These are phyloP conservation scores for Macropus fuliginosus DNA, from an alignment of 2,797 vertebrate genomes.

Conservation along the genomic window DNA sequence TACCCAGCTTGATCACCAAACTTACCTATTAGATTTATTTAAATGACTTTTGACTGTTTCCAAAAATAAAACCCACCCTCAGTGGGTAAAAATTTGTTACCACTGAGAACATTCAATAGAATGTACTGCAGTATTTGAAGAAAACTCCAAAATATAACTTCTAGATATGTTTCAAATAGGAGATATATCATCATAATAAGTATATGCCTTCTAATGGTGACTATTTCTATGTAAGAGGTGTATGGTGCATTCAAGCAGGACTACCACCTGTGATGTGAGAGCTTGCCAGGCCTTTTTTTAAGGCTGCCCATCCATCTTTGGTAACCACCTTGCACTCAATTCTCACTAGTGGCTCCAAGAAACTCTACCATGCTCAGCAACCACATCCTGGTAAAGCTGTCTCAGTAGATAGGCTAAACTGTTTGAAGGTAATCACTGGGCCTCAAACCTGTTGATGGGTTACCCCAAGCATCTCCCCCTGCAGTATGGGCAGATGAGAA, in stretches of 20 bases:
- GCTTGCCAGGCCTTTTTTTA: background rate
- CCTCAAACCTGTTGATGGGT: background rate
- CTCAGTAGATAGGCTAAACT: background rate
- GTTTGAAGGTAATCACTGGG: background rate
- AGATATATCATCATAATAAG: background rate
- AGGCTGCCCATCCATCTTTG: background rate
- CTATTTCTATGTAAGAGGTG: background rate
- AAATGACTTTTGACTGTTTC: slow-evolving; percentile 2
- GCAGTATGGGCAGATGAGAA: background rate
- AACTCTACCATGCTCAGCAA: background rate
- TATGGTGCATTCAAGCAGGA: background rate
- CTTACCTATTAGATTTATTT: background rate
- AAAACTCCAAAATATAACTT: background rate
- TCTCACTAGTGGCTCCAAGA: background rate
- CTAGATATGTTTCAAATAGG: background rate
- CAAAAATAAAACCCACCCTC: background rate
- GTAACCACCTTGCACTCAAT: background rate
- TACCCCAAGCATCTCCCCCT: background rate
- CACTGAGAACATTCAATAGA: background rate
- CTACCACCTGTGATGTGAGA: background rate
- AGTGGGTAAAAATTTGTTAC: background rate
- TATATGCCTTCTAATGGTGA: background rate
- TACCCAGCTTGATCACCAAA: background rate
- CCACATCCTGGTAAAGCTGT: background rate
- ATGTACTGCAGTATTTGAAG: background rate